Conservation (phyloP, 2,113 vertebrate genomes). For the Periophthalmodon schlosseri region DNA sequence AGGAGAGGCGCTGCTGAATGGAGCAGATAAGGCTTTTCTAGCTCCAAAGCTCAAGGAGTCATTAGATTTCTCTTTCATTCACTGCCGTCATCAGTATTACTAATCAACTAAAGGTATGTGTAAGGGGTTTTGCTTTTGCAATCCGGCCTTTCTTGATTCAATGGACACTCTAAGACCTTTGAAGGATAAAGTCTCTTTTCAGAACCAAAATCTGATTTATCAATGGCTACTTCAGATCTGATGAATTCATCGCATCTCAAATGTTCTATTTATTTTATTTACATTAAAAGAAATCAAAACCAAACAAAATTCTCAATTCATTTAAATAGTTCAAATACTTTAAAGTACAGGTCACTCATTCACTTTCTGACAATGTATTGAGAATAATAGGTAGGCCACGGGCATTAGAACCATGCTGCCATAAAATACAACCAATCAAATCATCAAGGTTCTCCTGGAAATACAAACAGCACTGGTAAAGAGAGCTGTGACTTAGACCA, state of each 20-base stretch:
- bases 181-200: slow-evolving; percentile 56
- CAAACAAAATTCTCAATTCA: slow-evolving; percentile 4
- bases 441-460: not conserved
- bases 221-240: slow-evolving; percentile 35
- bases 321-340: not conserved
- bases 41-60: slow-evolving; percentile 75
- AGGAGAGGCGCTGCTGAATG: slow-evolving; percentile 78
- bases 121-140: slow-evolving; percentile 56
- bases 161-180: slow-evolving; percentile 47
- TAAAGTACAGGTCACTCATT: not conserved
- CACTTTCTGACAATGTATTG: not conserved
- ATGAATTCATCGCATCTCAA: slow-evolving; percentile 3
- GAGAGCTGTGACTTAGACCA: slow-evolving; percentile 24
- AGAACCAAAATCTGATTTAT: slow-evolving; percentile 34
- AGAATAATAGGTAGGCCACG: not conserved
- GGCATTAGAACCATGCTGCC: not conserved
- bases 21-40: slow-evolving; percentile 79
- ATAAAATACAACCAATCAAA: not conserved
- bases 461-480: not conserved
- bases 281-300: slow-evolving; percentile 25
- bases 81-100: slow-evolving; percentile 75
- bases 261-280: slow-evolving; percentile 1
- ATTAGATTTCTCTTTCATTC: slow-evolving; percentile 71
- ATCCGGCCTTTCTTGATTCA: slow-evolving; percentile 29
- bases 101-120: slow-evolving; percentile 76